Evolutionary conservation across 1,140 invertebrate species (phyloP).

Genomic region (Colletes gigas): DNA sequence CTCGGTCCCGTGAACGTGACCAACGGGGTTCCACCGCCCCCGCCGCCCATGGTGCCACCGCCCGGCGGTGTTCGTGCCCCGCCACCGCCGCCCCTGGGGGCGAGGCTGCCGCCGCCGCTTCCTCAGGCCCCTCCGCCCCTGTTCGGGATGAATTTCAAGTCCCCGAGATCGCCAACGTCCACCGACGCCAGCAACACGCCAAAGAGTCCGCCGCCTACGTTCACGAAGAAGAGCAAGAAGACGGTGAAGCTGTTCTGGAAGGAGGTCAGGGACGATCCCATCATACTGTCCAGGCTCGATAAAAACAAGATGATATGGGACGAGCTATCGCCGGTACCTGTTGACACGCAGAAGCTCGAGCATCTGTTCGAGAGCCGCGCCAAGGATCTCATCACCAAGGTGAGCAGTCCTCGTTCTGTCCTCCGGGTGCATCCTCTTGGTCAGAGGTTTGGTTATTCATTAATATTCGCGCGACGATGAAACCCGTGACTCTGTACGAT

Average conservation of each 20-base stretch:
- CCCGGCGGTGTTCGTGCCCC: slow-evolving; percentile 71
- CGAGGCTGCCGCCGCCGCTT: slow-evolving; percentile 77
- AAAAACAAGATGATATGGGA: slow-evolving; percentile 95
- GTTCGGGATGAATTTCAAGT: slow-evolving; percentile 76
- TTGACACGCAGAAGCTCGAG: slow-evolving; percentile 97
- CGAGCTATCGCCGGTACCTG: slow-evolving; percentile 89
- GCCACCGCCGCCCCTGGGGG: slow-evolving; percentile 75
- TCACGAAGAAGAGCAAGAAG: slow-evolving; percentile 94
- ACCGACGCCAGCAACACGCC: slow-evolving; percentile 60
- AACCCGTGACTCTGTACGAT: not conserved
- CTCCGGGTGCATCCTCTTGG: slow-evolving; percentile 2
- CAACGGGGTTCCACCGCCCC: slow-evolving; percentile 87
- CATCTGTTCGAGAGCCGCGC: slow-evolving; percentile 98
- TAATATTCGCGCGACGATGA: not conserved
- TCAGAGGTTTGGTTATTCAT: not conserved
- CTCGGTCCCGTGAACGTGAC: slow-evolving; percentile 83
- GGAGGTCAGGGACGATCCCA: slow-evolving; percentile 93
- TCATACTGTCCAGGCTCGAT: slow-evolving; percentile 85
- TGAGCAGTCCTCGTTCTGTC: slow-evolving; percentile 73
- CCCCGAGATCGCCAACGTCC: slow-evolving; percentile 56
- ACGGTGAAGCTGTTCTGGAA: slow-evolving; percentile 99
- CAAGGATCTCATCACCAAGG: slow-evolving; percentile 97
- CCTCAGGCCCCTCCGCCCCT: slow-evolving; percentile 75
- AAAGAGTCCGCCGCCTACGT: slow-evolving; percentile 77
- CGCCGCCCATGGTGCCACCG: slow-evolving; percentile 83